Base-by-base conservation (phyloP, 2,888 invertebrate species). In the Augiades crinisus region DNA sequence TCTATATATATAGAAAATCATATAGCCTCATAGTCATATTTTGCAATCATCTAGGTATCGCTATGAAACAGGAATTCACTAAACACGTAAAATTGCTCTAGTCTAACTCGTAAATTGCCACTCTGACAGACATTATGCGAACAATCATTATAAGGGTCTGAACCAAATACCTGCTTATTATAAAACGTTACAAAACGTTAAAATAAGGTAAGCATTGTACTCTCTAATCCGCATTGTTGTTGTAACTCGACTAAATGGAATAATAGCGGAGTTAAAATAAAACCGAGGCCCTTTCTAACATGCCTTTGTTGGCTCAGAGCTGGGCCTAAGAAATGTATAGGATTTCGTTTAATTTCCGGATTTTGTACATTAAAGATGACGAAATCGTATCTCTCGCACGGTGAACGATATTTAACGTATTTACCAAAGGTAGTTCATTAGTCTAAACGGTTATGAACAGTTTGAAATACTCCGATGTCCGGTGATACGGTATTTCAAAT, bases 221-320 rank as follows among this genome's bases (percentile, higher is more conserved):
- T 58, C 45, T 47, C 54, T 56, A 54, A 54, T 58, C 58, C 50
- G 54, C 54, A 54, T 56, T 56, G 56, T 58, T 56, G 51, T 56
- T 44, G 49, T 46, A 21, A 46, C 41, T 49, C 46, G 46, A 50
- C 50, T 58, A 46, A 50, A 53, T 45, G 37, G 53, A 31, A 53
- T 53, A 47, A 56, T 50, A 40, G 43, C 37, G 19, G 38, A 33
- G 45, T 44, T 44, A 46, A 53, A 56, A 54, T 52, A 52, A 54
- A 56, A 36, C 19, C 21, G 5, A 38, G 22, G 22, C 24, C 34
- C 46, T 45, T 51, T 38, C 37, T 38, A 22, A 31, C 16, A 14
- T 44, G 10, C 43, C 44, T 37, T 51, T 51, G 51, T 51, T 22
- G 12, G 16, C 19, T 16, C n/a, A 17, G 2, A 49, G n/a, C 12